Percentiles rank a stretch among this genome's conserved stretches.
phyloP scores from a whole-genome alignment of 1,140 invertebrate species.

The Zaprionus nigranus region DNA sequence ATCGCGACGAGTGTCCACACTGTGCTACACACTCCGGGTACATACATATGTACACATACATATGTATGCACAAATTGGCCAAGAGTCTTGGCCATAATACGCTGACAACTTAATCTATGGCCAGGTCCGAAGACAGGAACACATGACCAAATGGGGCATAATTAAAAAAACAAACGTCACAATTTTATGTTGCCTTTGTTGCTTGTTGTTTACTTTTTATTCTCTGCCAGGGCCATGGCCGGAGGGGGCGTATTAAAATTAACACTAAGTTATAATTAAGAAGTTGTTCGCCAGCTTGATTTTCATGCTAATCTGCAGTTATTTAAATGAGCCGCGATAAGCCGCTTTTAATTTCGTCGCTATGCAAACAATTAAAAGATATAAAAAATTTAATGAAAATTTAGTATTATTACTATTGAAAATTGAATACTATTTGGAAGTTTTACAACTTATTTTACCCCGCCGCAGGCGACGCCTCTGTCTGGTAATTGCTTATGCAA shows the following conservation, averaged over 20 bases:
- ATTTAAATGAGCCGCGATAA: conserved; percentile 1
- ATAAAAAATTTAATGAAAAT: neutral
- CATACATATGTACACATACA: conserved; percentile 17
- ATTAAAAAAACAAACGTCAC: conserved; percentile 78
- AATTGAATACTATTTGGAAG: neutral
- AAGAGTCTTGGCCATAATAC: conserved; percentile 55
- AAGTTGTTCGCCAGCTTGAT: neutral
- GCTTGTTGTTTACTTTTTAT: conserved; percentile 24
- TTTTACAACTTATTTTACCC: neutral
- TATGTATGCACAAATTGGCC: conserved; percentile 61
- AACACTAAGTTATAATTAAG: conserved; percentile 13
- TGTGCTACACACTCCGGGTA: neutral
- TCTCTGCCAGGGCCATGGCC: conserved; percentile 29
- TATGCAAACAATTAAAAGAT: neutral
- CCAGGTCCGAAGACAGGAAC: conserved; percentile 61
- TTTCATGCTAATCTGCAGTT: conserved; percentile 3
- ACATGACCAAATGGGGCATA: conserved; percentile 67
- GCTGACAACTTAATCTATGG: conserved; percentile 74
- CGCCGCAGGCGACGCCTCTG: conserved; percentile 29
- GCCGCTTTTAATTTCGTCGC: neutral
- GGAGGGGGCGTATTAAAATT: conserved; percentile 1
- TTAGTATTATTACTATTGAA: neutral
- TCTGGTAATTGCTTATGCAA: conserved; percentile 65
- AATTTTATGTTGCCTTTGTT: conserved; percentile 55
- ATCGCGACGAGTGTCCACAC: conserved; percentile 43